These are phyloP conservation scores for Triplophysa yarkandensis DNA, from an alignment of 2,797 vertebrate genomes.

Conservation along the genomic window DNA sequence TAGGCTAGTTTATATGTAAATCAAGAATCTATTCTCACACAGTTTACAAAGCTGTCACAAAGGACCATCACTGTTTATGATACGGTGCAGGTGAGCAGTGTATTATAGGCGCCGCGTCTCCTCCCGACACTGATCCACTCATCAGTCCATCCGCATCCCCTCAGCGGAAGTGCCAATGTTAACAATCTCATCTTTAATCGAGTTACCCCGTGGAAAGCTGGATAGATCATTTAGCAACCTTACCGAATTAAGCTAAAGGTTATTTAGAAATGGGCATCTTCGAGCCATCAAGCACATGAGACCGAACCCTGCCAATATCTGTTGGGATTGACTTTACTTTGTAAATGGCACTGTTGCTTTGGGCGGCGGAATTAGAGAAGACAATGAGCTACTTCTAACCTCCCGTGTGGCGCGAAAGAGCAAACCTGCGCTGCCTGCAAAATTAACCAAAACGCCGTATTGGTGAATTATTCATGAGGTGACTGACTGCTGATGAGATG, in stretches of 20 bases:
- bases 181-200: too few species aligned
- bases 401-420: conserved; percentile 57
- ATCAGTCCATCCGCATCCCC: conserved; percentile 19
- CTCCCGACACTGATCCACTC: conserved; percentile 32
- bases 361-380: conserved; percentile 30
- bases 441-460: conserved; percentile 55
- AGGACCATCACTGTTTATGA: neutral
- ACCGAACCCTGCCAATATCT: conserved; percentile 47
- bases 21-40: neutral
- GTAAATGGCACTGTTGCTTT: conserved; percentile 40
- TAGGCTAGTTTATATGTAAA: too few species aligned
- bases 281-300: conserved; percentile 56
- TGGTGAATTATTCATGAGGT: conserved; percentile 73
- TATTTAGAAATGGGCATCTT: conserved; percentile 25
- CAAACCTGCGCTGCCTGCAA: conserved; percentile 58
- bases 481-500: conserved; percentile 75
- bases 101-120: conserved; percentile 21
- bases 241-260: conserved; percentile 29
- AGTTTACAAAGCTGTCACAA: neutral
- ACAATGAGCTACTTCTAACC: conserved; percentile 45
- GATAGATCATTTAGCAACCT: conserved; percentile 64
- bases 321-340: conserved; percentile 40
- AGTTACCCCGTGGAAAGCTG: conserved; percentile 61
- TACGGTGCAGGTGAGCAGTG: neutral
- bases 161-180: conserved; percentile 59